Evolutionary conservation across 2,797 vertebrate species (phyloP), one percentile per base, ranked within the genome.

Genomic region (Sebastes matsubarae): DNA sequence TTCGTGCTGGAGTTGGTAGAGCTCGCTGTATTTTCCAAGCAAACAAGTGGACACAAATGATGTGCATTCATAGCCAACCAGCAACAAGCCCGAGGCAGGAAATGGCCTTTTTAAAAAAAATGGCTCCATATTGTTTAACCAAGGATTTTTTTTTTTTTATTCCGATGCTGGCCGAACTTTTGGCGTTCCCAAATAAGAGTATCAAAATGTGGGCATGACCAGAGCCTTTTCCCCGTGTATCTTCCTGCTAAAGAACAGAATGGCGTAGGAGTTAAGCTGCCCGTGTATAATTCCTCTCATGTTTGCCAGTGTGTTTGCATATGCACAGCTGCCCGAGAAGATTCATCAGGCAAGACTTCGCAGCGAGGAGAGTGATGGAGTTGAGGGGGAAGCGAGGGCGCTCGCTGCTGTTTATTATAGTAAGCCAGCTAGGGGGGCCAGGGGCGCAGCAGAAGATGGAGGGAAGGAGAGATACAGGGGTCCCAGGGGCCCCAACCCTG

Each of bases 401-500:
- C 10, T 70, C 7, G 14, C 76, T 89, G 71, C 64, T 80, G 81
- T 90, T 94, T 93, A 89, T 94, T 90, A 84, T 77, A 80, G 80
- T 77, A 82, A 86, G 85, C 64, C 81, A 78, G 82, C 72, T 2
- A 55, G 63, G 66, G 63, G 66, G 89, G 72, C 86, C 84, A 82
- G 73, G 89, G 84, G 76, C 68, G 36, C 75, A 82, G 77, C 72
- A 74, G 68, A 65, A 82, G 76, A 90, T 80, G 69, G 63, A 82
- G 75, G 20, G 70, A 75, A 65, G 58, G 24, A 78, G 71, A 60
- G 67, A 79, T 79, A 72, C 70, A n/a, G 66, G 75, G 72, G 16
- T 84, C 91, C 92, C 80, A 55, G 73, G 88, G 88, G 89, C 78
- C 79, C 50, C 61, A 25, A 58, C 75, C 75, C 79, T 90, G 83